Conservation (phyloP, 2,113 vertebrate genomes). For the Lota lota region DNA sequence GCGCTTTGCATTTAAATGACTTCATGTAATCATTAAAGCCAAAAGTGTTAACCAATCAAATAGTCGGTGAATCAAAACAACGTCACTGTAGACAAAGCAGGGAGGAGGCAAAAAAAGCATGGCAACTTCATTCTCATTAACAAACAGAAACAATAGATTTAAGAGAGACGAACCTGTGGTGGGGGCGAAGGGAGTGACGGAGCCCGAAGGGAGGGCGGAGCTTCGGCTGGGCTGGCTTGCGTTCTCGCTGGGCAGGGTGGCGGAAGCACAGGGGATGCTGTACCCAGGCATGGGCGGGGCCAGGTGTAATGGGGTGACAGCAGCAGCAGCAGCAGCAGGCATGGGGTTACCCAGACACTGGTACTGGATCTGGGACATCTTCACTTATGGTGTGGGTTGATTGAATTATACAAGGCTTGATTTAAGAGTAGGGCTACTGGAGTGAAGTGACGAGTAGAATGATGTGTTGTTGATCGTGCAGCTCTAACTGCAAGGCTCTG, state of each 20-base stretch:
- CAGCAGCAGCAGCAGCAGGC: conserved; percentile 74
- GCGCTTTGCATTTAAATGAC: no score
- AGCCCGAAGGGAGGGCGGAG: conserved; percentile 90
- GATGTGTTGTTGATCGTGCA: background rate
- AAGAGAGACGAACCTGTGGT: conserved; percentile 77
- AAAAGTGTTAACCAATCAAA: no score
- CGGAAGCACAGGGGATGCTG: conserved; percentile 87
- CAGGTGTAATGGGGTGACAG: conserved; percentile 67
- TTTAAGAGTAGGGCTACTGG: conserved; percentile 25
- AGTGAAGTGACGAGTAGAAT: conserved; percentile 18
- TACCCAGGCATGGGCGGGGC: conserved; percentile 82
- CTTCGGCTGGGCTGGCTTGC: conserved; percentile 91
- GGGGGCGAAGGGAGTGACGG: conserved; percentile 85
- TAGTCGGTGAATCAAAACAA: background rate
- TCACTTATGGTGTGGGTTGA: conserved; percentile 59
- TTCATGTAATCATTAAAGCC: no score
- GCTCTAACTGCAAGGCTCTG: conserved; percentile 46
- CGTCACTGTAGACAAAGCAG: background rate
- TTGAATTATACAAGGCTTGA: conserved; percentile 16
- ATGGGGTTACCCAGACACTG: conserved; percentile 82
- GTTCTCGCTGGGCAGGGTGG: conserved; percentile 89
- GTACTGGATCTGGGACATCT: conserved; percentile 94
- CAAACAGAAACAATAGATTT: no score
- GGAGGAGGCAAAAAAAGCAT: no score
- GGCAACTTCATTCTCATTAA: no score